These are phyloP conservation scores for Manduca sexta DNA, from an alignment of 1,140 invertebrate species.

Conservation along the genomic window DNA sequence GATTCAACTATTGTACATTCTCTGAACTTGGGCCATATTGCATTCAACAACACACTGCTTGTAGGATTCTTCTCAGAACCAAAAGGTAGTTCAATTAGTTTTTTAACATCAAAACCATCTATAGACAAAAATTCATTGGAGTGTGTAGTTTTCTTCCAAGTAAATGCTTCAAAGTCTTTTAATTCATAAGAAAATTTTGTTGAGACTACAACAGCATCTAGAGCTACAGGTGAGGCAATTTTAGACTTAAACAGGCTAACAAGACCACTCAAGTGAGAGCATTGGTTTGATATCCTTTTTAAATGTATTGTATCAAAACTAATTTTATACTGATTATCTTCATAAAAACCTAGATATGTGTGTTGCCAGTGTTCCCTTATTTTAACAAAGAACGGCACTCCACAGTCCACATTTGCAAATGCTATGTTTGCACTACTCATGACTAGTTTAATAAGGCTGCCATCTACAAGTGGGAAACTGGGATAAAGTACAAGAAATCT, in stretches of 20 bases:
- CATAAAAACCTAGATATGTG: slow-evolving; percentile 86
- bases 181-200: slow-evolving; percentile 89
- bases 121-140: slow-evolving; percentile 83
- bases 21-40: slow-evolving; percentile 90
- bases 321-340: slow-evolving; percentile 81
- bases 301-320: slow-evolving; percentile 93
- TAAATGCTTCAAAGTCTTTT: slow-evolving; percentile 75
- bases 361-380: slow-evolving; percentile 86
- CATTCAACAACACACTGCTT: slow-evolving; percentile 84
- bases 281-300: slow-evolving; percentile 85
- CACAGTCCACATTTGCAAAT: slow-evolving; percentile 85
- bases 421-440: slow-evolving; percentile 90
- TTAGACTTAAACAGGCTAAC: slow-evolving; percentile 87
- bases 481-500: slow-evolving; percentile 88
- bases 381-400: slow-evolving; percentile 91
- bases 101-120: slow-evolving; percentile 72
- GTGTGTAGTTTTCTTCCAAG: slow-evolving; percentile 78
- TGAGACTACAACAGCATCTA: slow-evolving; percentile 82
- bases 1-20: slow-evolving; percentile 93
- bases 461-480: slow-evolving; percentile 77
- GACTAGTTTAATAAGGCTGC: slow-evolving; percentile 88
- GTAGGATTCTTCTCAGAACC: slow-evolving; percentile 88
- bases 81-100: slow-evolving; percentile 82
- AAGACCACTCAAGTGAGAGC: slow-evolving; percentile 86
- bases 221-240: slow-evolving; percentile 76